Conservation (phyloP, 2,113 vertebrate genomes). For the Tympanuchus pallidicinctus region DNA sequence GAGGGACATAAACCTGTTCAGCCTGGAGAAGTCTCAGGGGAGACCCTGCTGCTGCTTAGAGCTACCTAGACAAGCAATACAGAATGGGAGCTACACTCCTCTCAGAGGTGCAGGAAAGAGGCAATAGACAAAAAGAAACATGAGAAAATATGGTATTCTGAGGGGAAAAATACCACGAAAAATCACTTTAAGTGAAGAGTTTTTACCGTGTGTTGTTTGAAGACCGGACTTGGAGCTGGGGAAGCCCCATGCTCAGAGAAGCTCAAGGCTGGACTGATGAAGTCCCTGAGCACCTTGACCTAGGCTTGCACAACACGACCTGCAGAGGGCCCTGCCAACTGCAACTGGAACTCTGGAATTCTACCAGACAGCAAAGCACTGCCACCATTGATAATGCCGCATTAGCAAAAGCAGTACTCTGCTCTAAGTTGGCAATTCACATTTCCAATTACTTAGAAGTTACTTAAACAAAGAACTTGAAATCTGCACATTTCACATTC, state of each 20-base stretch:
- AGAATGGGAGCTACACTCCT: background rate
- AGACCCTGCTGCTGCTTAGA: background rate
- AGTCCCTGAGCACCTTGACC: background rate
- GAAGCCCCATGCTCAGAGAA: background rate
- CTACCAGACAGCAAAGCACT: background rate
- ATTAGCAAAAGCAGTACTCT: background rate
- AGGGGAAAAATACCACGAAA: background rate
- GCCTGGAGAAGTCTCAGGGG: fast-evolving
- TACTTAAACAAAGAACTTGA: background rate
- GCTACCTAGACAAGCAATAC: background rate
- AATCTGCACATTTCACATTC: background rate
- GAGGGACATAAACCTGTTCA: background rate
- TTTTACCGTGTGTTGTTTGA: background rate
- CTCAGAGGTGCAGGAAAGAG: background rate
- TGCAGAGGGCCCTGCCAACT: background rate
- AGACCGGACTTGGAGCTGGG: background rate
- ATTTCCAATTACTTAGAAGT: background rate
- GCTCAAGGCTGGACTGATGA: background rate
- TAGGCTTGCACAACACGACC: background rate
- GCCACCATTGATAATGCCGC: background rate
- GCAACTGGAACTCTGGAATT: background rate
- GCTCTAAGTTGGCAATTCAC: background rate
- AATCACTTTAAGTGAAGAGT: background rate
- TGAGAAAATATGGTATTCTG: background rate
- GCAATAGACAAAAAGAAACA: background rate